Evolutionary conservation across 2,797 vertebrate genomes (phyloP).

Genomic region (Chelidonichthys spinosus): DNA sequence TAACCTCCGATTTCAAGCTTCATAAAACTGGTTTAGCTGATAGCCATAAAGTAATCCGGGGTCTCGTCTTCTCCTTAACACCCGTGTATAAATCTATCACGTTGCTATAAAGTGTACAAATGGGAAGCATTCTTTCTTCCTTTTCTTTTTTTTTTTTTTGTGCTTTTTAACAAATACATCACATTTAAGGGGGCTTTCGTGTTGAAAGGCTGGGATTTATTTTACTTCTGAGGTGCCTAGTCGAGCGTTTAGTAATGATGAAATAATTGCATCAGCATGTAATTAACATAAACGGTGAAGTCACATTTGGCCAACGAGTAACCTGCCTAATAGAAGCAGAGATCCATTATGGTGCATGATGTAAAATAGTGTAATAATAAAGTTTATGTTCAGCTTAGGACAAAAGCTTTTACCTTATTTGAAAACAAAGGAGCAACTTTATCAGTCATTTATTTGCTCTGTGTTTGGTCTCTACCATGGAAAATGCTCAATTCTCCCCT

Average conservation of each 20-base stretch:
- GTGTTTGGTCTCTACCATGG: conserved; percentile 9
- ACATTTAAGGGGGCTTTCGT: conserved; percentile 4
- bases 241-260: conserved; percentile 15
- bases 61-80: conserved; percentile 48
- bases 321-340: background rate
- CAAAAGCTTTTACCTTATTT: background rate
- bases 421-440: too few species aligned
- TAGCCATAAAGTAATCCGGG: conserved; percentile 57
- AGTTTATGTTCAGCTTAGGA: background rate
- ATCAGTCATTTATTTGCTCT: conserved; percentile 2
- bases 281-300: conserved; percentile 40
- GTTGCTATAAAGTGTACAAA: conserved; percentile 33
- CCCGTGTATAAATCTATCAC: conserved; percentile 48
- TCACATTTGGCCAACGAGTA: conserved; percentile 19
- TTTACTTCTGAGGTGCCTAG: background rate
- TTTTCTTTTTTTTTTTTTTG: background rate
- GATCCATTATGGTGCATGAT: conserved; percentile 14
- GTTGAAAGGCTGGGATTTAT: conserved; percentile 34
- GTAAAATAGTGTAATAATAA: conserved; percentile 1
- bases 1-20: conserved; percentile 71
- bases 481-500: background rate
- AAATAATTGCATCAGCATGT: conserved; percentile 24
- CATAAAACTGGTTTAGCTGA: conserved; percentile 63
- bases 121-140: conserved; percentile 27
- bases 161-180: conserved; percentile 28